These are phyloP conservation scores for Dicerorhinus sumatrensis DNA, from an alignment of 2,113 vertebrate genomes.

Conservation along the genomic window DNA sequence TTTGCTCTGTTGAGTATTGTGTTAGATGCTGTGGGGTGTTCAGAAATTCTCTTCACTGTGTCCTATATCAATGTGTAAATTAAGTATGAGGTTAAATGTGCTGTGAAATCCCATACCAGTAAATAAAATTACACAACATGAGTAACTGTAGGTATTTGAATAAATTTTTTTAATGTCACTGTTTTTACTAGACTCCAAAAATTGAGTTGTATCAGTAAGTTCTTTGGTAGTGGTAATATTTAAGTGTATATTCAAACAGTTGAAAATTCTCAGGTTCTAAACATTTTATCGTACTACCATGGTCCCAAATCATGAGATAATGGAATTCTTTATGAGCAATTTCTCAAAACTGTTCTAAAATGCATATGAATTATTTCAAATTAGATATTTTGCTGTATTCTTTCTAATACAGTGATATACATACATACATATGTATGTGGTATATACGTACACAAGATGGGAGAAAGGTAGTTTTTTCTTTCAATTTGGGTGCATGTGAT, in stretches of 20 bases:
- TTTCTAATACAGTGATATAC: not conserved
- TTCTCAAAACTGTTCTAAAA: not conserved
- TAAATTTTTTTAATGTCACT: slow-evolving; percentile 11
- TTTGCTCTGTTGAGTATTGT: not conserved
- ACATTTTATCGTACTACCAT: not conserved
- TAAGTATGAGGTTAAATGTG: not conserved
- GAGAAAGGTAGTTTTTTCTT: not conserved
- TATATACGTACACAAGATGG: not conserved
- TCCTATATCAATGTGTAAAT: not conserved
- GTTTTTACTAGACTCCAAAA: slow-evolving; percentile 13
- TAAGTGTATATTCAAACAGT: not conserved
- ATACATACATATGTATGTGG: not conserved
- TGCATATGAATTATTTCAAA: not conserved
- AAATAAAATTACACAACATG: not conserved
- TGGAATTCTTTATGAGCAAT: not conserved
- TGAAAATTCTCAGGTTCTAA: not conserved
- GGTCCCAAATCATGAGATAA: not conserved
- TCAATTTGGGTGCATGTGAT: not conserved
- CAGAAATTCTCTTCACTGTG: not conserved
- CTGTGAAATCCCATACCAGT: not conserved
- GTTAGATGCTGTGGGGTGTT: not conserved
- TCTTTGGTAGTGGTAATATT: not conserved
- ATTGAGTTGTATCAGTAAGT: slow-evolving; percentile 6
- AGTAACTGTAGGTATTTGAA: not conserved
- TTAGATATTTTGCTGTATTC: not conserved